Base-by-base conservation (phyloP, 2,888 invertebrate genomes). In the Lagria hirta region DNA sequence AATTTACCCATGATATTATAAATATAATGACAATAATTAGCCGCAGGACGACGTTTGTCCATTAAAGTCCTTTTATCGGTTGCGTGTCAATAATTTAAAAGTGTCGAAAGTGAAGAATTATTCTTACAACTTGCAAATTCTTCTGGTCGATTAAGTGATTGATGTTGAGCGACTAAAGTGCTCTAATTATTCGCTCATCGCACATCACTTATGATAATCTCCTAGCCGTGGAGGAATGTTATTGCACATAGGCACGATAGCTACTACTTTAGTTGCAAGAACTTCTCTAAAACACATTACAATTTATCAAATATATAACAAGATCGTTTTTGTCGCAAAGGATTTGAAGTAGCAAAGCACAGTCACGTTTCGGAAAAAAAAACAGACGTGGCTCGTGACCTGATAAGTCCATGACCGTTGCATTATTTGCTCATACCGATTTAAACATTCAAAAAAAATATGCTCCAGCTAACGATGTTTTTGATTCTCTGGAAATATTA, bases 111-210 rank as follows among this genome's bases (percentile, higher is more conserved):
- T 30, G 24, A 30, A 30, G 23, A 14, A 29, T 29, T 22, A 23
- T 38, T 38, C 17, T 28, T 13, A 22, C 23, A 32, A 18, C 26
- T 24, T 17, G 41, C 32, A 38, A 38, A 38, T 38, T 38, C 38
- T 10, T 28, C 8, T 21, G 21, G 38, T 43, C 52, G 57, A 57
- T 57, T 55, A 57, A 57, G 57, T 57, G 55, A 57, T 57, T 57
- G 55, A 52, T 50, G 49, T 50, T 35, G 51, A 52, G 48, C 42
- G 48, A 48, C 45, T 49, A 51, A 54, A 57, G 57, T 55, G 57
- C 51, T 54, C 54, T 53, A 51, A 54, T 55, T 57, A 54, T 52
- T 47, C 48, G 47, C 48, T 43, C 51, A 33, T 51, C 52, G 34
- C 51, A 49, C 49, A 48, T 49, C 35, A 50, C 40, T 48, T 35